Evolutionary conservation across 2,888 invertebrate genomes (phyloP), one percentile per base, ranked within the genome.

Genomic region (Bombylius discolor): DNA sequence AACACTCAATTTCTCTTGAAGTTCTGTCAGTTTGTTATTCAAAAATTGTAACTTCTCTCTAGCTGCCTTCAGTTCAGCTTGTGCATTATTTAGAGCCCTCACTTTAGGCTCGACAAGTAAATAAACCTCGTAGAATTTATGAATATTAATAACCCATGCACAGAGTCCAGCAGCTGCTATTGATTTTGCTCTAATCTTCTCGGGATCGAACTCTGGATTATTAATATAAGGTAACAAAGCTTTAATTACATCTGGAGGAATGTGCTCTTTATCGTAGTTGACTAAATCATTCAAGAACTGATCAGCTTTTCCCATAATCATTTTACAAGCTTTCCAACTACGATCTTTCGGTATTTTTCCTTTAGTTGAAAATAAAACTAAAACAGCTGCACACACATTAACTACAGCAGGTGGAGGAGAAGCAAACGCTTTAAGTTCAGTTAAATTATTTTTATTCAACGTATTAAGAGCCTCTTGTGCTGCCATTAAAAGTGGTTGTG

Each of bases 101-200:
- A 94, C 78, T 68, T 96, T 92, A 31, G 96, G 96, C 70, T 94
- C 93, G 0, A 96, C 95, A 44, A 91, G 86, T 59, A 89, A 87
- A 73, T 86, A 94, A 36, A 96, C 90, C 55, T 89, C 87, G 74
- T 91, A 88, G 75, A 91, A 95, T 64, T 81, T 86, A 68, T 89
- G 78, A 62, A 96, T 93, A 73, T 96, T 96, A 62, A 92, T 85
- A 4, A 91, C 95, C 94, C 96, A 97, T 3, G 93, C 85, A 68
- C 94, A 95, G 9, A 97, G 77, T 33, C 96, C 91, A 53, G 93
- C 91, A 31, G 96, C 96, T 14, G 96, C 96, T 42, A 82, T 79
- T 0, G 95, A 96, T 74, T 96, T 96, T 0, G 84, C 79, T 63
- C 82, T 72, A 66, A 96, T 88, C 62, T 87, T 84, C 46, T 89